Evolutionary conservation across 53 echinoderm and acorn worm genomes (phyloP).

Genomic region (Zoroaster sp.): DNA sequence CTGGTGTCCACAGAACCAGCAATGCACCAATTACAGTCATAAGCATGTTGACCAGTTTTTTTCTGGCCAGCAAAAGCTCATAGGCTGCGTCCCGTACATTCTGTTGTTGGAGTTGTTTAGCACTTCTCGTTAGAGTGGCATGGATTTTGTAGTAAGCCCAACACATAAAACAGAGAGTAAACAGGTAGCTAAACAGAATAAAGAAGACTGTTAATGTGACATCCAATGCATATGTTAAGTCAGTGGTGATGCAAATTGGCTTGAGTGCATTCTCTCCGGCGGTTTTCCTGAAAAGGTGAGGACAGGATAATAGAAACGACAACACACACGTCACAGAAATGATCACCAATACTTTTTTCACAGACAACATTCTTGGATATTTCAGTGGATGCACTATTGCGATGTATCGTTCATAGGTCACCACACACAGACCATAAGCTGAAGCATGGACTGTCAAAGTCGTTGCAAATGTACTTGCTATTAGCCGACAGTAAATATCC

Average conservation of each 20-base stretch:
- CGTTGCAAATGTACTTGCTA: neutral
- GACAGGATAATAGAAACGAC: neutral
- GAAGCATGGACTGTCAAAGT: neutral
- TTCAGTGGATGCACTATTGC: constrained; percentile 27
- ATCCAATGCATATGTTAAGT: neutral
- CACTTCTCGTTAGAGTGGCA: constrained; percentile 5
- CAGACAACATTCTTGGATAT: neutral
- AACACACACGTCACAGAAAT: constrained; percentile 4
- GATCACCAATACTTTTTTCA: neutral
- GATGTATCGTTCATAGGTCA: constrained; percentile 30
- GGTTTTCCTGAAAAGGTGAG: neutral
- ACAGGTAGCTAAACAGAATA: neutral
- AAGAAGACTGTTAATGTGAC: too few species aligned
- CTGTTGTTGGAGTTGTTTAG: neutral
- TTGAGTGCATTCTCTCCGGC: neutral
- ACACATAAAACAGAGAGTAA: neutral
- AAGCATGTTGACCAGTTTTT: neutral
- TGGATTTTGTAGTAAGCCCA: constrained; percentile 35
- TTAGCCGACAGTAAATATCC: neutral
- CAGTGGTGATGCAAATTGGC: neutral
- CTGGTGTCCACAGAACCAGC: constrained; percentile 9
- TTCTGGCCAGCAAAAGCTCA: constrained; percentile 14
- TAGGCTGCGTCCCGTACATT: constrained; percentile 6
- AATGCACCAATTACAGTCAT: neutral
- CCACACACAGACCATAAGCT: constrained; percentile 27